Evolutionary conservation across 2,888 invertebrate genomes (phyloP), one percentile per base, ranked within the genome.

Genomic region (Drosophila pseudotalamancana): DNA sequence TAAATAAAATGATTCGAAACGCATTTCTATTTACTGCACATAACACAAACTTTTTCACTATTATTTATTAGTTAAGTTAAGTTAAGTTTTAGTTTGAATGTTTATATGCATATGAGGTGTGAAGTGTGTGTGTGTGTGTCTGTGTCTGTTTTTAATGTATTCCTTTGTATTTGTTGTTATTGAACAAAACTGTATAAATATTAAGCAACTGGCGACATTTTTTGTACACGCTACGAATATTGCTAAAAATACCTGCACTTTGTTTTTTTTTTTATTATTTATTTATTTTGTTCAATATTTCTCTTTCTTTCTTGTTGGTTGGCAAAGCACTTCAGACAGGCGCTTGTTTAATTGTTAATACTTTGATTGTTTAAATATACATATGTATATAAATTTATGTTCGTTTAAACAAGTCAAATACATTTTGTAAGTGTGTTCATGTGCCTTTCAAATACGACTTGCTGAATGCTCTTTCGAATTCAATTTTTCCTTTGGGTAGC

Each of bases 191-290:
- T 64, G 49, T 63, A 67, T 64, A 56, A 75, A 65, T 74, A 64
- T 73, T 60, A 77, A 80, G 84, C 71, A 72, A 68, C 68, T 67
- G 75, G 81, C 80, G 78, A 76, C 69, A 76, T 82, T 67, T 85
- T 77, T 56, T 59, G 79, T 81, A 81, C 81, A 81, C 71, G 81
- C 81, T 81, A 82, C 79, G 59, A 76, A 79, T 79, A 85, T 79
- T 76, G 79, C 85, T 82, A 82, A 85, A 67, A 85, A 85, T 82
- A 82, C 79, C 82, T 85, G 82, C 67, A 74, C 57, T 62, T 32
- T 61, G 11, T 60, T 62, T 65, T 39, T 57, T 31, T 27, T 50
- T 6, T 11, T 21, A 9, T n/a, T 51, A 54, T 54, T 62, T 53
- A n/a, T 49, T 51, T 16, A 31, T 19, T 48, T 25, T 42, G 18